Conservation (phyloP, 1,140 invertebrate genomes). For the Eulimnadia texana region DNA sequence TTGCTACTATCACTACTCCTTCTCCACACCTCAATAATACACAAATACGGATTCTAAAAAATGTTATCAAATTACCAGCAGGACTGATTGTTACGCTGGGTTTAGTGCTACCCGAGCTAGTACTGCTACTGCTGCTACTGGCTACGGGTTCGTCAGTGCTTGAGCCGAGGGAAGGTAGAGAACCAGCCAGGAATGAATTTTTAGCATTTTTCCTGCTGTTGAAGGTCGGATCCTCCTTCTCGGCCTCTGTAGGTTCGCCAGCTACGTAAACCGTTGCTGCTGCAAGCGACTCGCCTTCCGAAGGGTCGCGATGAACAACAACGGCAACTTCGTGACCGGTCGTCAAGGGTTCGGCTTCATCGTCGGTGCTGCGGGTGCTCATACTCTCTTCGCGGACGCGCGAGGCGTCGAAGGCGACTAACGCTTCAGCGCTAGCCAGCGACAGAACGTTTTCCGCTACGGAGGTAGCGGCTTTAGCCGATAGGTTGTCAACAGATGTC, state of each 20-base stretch:
- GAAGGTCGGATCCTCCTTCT: background rate
- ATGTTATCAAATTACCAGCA: background rate
- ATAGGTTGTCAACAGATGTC: constrained; percentile 72
- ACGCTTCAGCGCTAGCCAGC: constrained; percentile 61
- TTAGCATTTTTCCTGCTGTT: constrained; percentile 17
- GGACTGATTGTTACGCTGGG: background rate
- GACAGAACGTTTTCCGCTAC: constrained; percentile 74
- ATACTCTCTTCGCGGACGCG: constrained; percentile 15
- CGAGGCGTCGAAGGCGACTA: constrained; percentile 29
- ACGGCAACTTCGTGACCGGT: constrained; percentile 16
- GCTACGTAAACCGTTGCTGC: background rate
- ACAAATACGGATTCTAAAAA: no score
- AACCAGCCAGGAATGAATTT: constrained; percentile 10
- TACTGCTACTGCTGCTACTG: background rate
- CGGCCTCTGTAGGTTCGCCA: background rate
- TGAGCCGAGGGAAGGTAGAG: background rate
- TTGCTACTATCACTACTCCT: no score
- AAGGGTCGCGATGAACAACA: constrained; percentile 18
- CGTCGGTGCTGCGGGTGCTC: constrained; percentile 16
- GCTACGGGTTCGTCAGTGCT: constrained; percentile 6
- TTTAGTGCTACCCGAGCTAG: background rate
- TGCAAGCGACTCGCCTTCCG: constrained; percentile 10
- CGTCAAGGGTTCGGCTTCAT: constrained; percentile 16
- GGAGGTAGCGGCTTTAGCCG: constrained; percentile 64
- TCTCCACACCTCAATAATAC: no score